These are phyloP conservation scores for Bolinopsis microptera DNA, from an alignment of 37 sponge, comb jelly and placozoan species.

Conservation along the genomic window DNA sequence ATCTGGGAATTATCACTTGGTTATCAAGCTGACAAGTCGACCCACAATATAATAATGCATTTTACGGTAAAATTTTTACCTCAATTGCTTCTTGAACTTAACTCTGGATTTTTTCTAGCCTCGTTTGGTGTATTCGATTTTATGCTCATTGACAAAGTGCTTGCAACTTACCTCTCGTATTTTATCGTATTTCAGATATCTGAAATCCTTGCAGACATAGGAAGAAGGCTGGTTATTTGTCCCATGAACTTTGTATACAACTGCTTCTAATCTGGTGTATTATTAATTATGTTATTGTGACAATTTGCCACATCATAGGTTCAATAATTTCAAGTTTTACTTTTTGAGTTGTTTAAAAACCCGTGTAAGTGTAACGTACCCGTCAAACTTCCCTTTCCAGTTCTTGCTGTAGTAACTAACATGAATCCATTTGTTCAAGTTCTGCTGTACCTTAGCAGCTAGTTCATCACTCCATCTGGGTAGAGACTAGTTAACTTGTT, in stretches of 20 bases:
- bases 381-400: neutral
- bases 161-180: neutral
- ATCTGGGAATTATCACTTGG: neutral
- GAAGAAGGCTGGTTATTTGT: neutral
- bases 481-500: too few relatives aligned
- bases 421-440: neutral
- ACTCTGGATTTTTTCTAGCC: too few relatives aligned
- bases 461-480: neutral
- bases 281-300: too few relatives aligned
- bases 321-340: too few relatives aligned
- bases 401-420: neutral
- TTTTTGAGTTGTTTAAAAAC: too few relatives aligned
- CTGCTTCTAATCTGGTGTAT: neutral
- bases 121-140: too few relatives aligned
- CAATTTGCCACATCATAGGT: too few relatives aligned
- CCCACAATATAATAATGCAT: too few relatives aligned
- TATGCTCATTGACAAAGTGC: too few relatives aligned
- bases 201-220: neutral
- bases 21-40: too few relatives aligned
- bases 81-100: neutral
- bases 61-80: neutral
- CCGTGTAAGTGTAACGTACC: too few relatives aligned
- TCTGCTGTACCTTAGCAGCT: neutral
- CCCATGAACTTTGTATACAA: neutral
- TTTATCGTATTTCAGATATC: neutral